phyloP scores from a whole-genome alignment of 1,140 invertebrate species.

The Lethocerus indicus region DNA sequence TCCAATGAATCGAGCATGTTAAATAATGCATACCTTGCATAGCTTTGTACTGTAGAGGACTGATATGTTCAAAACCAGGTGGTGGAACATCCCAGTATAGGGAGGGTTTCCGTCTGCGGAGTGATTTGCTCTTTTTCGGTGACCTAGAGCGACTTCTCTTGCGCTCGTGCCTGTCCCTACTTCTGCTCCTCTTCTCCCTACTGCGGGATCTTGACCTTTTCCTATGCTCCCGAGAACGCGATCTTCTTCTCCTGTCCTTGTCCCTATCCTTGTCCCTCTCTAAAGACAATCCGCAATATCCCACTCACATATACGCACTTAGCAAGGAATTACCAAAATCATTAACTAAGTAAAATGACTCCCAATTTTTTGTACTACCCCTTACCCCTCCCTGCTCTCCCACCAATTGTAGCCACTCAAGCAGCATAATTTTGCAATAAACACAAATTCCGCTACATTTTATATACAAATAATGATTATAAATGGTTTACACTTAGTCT shows the following conservation, averaged over 20 bases:
- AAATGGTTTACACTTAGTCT: too few relatives aligned
- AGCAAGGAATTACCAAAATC: too few relatives aligned
- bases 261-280: constrained; percentile 27
- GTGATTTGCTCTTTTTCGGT: constrained; percentile 29
- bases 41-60: constrained; percentile 73
- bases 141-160: constrained; percentile 26
- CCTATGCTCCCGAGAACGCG: constrained; percentile 45
- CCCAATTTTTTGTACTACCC: too few relatives aligned
- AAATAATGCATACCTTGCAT: constrained; percentile 34
- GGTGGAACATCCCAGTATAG: constrained; percentile 99
- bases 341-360: too few relatives aligned
- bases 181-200: constrained; percentile 28
- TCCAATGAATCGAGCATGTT: background rate
- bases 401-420: too few relatives aligned
- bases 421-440: too few relatives aligned
- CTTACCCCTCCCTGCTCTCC: too few relatives aligned
- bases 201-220: constrained; percentile 39
- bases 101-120: constrained; percentile 68
- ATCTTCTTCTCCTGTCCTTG: constrained; percentile 44
- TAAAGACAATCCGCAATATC: too few relatives aligned
- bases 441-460: too few relatives aligned
- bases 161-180: constrained; percentile 16
- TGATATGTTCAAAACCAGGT: constrained; percentile 96
- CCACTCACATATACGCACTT: too few relatives aligned
- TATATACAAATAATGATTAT: too few relatives aligned